Percentiles rank a stretch among this genome's conserved stretches.
These are phyloP conservation scores for Psettodes erumei DNA, from an alignment of 2,113 vertebrate species.

Conservation along the genomic window DNA sequence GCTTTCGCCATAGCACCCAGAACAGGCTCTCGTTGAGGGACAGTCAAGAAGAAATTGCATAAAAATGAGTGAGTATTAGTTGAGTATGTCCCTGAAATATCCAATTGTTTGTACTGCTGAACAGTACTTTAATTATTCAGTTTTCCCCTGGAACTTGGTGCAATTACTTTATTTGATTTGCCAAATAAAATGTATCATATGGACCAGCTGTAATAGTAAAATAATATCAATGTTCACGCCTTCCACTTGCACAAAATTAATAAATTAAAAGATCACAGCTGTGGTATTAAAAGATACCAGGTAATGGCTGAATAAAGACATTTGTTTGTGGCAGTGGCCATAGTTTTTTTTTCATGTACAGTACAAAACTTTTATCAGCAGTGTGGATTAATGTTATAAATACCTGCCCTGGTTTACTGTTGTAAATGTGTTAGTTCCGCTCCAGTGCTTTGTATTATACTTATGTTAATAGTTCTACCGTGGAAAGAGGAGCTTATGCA, in stretches of 20 bases:
- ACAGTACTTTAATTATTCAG: background rate
- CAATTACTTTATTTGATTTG: background rate
- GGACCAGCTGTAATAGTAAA: background rate
- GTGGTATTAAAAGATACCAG: background rate
- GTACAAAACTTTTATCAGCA: background rate
- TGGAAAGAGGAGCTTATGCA: background rate
- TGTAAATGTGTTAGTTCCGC: conserved; percentile 1
- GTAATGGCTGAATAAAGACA: background rate
- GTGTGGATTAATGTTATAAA: background rate
- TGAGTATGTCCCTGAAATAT: background rate
- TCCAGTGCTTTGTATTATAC: background rate
- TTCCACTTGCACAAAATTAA: background rate
- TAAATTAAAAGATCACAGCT: background rate
- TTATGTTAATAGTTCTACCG: background rate
- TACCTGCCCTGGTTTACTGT: background rate
- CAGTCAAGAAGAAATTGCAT: background rate
- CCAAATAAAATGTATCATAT: background rate
- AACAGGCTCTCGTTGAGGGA: background rate
- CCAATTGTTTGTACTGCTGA: background rate
- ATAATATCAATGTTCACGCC: background rate
- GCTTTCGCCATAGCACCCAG: background rate
- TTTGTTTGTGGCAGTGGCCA: background rate
- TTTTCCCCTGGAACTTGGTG: background rate
- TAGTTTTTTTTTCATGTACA: background rate
- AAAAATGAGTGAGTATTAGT: background rate